phyloP scores from a whole-genome alignment of 2,797 vertebrate genomes.

The Schizopygopsis malacanthus region DNA sequence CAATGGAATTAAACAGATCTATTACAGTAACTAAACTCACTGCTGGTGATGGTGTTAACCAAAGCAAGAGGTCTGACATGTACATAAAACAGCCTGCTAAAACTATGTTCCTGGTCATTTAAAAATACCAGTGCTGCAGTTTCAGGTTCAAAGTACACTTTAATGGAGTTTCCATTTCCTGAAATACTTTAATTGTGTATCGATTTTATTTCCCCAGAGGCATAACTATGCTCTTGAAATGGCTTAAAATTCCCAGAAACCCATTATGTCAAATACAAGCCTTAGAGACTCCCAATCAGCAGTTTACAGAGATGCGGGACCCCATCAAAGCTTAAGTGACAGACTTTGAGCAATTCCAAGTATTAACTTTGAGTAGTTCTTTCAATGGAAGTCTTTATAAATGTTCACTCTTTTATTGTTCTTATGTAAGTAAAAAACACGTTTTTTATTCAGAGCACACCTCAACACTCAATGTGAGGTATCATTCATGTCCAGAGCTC shows the following conservation, averaged over 20 bases:
- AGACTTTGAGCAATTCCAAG: slow-evolving; percentile 20
- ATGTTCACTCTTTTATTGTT: background rate
- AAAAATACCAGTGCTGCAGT: background rate
- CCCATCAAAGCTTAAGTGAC: slow-evolving; percentile 39
- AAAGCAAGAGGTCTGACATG: background rate
- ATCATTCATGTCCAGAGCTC: background rate
- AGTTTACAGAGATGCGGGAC: slow-evolving; percentile 26
- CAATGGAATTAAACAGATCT: background rate
- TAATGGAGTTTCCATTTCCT: slow-evolving; percentile 38
- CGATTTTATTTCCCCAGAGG: slow-evolving; percentile 40
- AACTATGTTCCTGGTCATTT: slow-evolving; percentile 10
- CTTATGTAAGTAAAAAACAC: background rate
- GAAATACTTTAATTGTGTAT: slow-evolving; percentile 53
- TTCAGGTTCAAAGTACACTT: slow-evolving; percentile 41
- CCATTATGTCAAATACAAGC: slow-evolving; percentile 49
- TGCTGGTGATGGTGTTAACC: background rate
- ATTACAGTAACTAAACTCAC: background rate
- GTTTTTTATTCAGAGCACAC: background rate
- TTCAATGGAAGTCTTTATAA: no score
- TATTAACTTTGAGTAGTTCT: background rate
- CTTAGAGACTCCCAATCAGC: slow-evolving; percentile 29
- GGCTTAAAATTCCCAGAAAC: slow-evolving; percentile 42
- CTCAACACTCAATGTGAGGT: background rate
- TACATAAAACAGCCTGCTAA: background rate
- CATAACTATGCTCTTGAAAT: slow-evolving; percentile 52